Conservation (phyloP, 2,888 invertebrate genomes). For the Dasypolia templi region DNA sequence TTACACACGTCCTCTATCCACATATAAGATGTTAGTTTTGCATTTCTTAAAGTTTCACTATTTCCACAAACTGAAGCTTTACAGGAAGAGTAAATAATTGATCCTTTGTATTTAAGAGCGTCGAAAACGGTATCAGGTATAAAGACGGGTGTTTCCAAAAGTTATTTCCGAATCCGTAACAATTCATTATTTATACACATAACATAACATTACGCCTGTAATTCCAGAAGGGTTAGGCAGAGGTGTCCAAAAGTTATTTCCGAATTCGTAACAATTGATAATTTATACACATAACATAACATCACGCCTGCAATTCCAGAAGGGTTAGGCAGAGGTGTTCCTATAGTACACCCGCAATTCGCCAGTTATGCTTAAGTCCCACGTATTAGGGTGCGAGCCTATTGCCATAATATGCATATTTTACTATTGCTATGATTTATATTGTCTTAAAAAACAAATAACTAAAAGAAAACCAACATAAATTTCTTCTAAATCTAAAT, state of each 20-base stretch:
- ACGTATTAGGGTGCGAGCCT: too few relatives aligned
- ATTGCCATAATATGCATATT: too few relatives aligned
- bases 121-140: background rate
- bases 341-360: too few relatives aligned
- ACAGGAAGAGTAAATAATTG: background rate
- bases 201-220: too few relatives aligned
- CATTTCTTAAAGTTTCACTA: background rate
- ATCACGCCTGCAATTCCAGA: too few relatives aligned
- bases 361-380: too few relatives aligned
- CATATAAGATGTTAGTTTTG: background rate
- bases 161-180: background rate
- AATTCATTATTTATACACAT: background rate
- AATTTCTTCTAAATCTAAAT: slow-evolving; percentile 9
- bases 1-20: background rate
- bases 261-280: too few relatives aligned
- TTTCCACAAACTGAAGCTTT: background rate
- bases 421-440: too few relatives aligned
- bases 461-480: slow-evolving; percentile 8
- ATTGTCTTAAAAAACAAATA: background rate
- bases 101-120: background rate
- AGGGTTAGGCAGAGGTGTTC: too few relatives aligned
- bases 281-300: too few relatives aligned
- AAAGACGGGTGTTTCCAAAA: background rate
- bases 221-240: too few relatives aligned
- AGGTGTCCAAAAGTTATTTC: too few relatives aligned